Evolutionary conservation across 1,140 invertebrate genomes (phyloP).

Genomic region (Drosophila carrolli): DNA sequence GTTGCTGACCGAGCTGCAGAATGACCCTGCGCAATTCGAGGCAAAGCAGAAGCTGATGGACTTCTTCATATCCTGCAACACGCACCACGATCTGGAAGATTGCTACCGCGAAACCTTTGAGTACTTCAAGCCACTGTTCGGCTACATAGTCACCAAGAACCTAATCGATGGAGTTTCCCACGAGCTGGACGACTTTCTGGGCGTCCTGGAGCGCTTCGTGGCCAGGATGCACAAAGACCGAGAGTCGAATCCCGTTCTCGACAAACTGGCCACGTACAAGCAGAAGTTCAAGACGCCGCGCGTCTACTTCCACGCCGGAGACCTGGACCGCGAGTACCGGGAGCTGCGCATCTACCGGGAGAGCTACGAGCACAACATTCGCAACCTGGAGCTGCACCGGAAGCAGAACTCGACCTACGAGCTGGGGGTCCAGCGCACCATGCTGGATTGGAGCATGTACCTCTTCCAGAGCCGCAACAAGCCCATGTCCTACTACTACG

Average conservation of each 20-base stretch:
- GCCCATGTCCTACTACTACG: constrained; percentile 79
- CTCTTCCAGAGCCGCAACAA: constrained; percentile 74
- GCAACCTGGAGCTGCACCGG: constrained; percentile 64
- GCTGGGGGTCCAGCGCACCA: constrained; percentile 66
- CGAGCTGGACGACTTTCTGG: constrained; percentile 61
- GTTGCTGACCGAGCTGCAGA: constrained; percentile 60
- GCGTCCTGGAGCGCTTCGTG: constrained; percentile 55
- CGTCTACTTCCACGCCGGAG: constrained; percentile 63
- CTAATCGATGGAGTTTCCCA: constrained; percentile 38
- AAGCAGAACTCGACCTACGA: constrained; percentile 72
- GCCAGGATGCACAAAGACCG: constrained; percentile 29
- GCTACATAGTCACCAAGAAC: constrained; percentile 76
- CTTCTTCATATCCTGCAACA: constrained; percentile 78
- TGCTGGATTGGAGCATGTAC: constrained; percentile 80
- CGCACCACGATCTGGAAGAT: constrained; percentile 62
- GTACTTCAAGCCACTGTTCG: constrained; percentile 77
- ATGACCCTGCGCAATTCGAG: constrained; percentile 66
- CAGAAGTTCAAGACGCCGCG: constrained; percentile 65
- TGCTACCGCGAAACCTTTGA: constrained; percentile 80
- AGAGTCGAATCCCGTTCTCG: constrained; percentile 39
- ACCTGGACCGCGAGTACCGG: constrained; percentile 63
- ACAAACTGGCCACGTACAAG: constrained; percentile 51
- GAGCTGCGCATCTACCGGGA: constrained; percentile 66
- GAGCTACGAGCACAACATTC: constrained; percentile 76
- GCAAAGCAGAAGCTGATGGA: constrained; percentile 77